A percentile compares a stretch with the other conserved stretches of the same genome.
phyloP scores from a whole-genome alignment of 2,797 vertebrate genomes.

The Coregonus ussuriensis region DNA sequence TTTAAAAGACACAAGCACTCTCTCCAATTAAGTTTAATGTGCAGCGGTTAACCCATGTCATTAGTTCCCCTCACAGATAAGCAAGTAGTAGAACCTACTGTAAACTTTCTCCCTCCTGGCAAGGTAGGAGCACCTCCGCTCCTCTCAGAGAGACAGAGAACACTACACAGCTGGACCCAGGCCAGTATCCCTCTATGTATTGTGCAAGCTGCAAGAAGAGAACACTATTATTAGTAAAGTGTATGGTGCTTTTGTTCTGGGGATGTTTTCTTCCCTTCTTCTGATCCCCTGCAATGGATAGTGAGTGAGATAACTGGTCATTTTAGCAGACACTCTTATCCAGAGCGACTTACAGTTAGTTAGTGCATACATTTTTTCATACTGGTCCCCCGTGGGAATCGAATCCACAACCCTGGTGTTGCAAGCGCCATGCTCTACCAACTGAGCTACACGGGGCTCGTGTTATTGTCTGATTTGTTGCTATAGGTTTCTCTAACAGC shows the following conservation, averaged over 20 bases:
- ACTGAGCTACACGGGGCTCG: too few relatives aligned
- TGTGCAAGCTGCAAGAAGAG: slow-evolving; percentile 30
- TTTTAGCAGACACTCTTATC: too few relatives aligned
- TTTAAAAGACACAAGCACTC: not conserved
- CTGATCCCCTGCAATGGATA: slow-evolving; percentile 11
- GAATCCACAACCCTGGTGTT: too few relatives aligned
- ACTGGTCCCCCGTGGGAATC: too few relatives aligned
- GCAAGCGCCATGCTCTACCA: too few relatives aligned
- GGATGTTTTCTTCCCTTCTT: not conserved
- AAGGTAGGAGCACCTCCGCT: slow-evolving; percentile 51
- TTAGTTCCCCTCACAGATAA: slow-evolving; percentile 51
- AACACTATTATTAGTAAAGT: slow-evolving; percentile 25
- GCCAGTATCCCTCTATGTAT: slow-evolving; percentile 55
- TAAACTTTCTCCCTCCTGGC: slow-evolving; percentile 60
- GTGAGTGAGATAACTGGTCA: not conserved
- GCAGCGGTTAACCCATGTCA: slow-evolving; percentile 41
- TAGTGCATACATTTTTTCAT: too few relatives aligned
- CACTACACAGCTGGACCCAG: slow-evolving; percentile 22
- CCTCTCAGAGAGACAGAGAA: slow-evolving; percentile 10
- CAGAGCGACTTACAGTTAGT: too few relatives aligned
- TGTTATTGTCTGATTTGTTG: not conserved
- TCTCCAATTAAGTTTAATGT: not conserved
- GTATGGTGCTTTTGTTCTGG: slow-evolving; percentile 19
- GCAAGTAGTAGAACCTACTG: slow-evolving; percentile 50
- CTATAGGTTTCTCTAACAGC: not conserved